Conservation (phyloP, 2,888 invertebrate species). For the Automeris io region DNA sequence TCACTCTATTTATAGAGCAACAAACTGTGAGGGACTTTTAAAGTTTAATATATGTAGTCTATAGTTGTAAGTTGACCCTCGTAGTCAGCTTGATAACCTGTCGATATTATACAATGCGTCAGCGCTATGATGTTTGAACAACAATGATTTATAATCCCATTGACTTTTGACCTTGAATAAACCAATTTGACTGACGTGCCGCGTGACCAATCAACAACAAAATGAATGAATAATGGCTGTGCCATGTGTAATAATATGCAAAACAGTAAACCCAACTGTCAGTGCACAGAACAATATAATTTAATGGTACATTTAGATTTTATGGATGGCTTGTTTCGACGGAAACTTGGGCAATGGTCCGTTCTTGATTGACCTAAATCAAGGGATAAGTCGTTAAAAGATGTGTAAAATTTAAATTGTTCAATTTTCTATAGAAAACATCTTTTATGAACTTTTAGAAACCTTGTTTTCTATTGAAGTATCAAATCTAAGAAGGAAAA, state of each 20-base stretch:
- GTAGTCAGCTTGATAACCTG: slow-evolving; percentile 33
- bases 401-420: no score
- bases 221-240: slow-evolving; percentile 10
- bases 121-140: slow-evolving; percentile 36
- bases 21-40: no score
- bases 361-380: neutral
- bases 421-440: no score
- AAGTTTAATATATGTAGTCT: no score
- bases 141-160: slow-evolving; percentile 36
- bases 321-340: neutral
- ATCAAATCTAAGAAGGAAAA: no score
- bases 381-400: no score
- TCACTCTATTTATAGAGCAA: no score
- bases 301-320: neutral
- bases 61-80: neutral
- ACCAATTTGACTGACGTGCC: slow-evolving; percentile 16
- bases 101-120: slow-evolving; percentile 41
- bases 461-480: no score
- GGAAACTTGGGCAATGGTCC: neutral
- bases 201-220: slow-evolving; percentile 17
- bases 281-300: neutral
- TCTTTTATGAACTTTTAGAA: no score
- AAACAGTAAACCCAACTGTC: neutral
- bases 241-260: neutral
- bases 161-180: slow-evolving; percentile 26